Evolutionary conservation across 2,113 vertebrate genomes (phyloP).

Genomic region (Amblyopsis rosae): DNA sequence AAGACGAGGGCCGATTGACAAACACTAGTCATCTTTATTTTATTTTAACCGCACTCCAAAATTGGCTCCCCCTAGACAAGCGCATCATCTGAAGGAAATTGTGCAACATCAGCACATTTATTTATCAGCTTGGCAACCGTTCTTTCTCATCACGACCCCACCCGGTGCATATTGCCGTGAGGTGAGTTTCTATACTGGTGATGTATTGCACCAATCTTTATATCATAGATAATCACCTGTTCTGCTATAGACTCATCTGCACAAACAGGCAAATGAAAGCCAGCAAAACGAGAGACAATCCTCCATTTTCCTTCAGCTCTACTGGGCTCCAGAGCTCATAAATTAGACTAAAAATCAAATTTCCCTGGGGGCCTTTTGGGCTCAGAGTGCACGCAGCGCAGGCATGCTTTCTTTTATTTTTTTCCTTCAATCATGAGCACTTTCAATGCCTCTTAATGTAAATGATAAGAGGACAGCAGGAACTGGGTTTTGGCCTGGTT

Average conservation of each 20-base stretch:
- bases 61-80: constrained; percentile 30
- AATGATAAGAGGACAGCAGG: constrained; percentile 57
- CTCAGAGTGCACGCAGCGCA: constrained; percentile 42
- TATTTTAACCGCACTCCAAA: constrained; percentile 1
- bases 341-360: constrained; percentile 72
- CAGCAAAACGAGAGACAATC: constrained; percentile 30
- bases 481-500: constrained; percentile 58
- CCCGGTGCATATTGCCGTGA: constrained; percentile 22
- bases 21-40: constrained; percentile 12
- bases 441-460: constrained; percentile 66
- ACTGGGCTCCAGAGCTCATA: constrained; percentile 57
- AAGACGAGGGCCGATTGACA: constrained; percentile 2
- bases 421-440: constrained; percentile 24
- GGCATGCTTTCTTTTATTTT: constrained; percentile 41
- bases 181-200: constrained; percentile 31
- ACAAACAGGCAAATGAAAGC: constrained; percentile 50
- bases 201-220: constrained; percentile 50
- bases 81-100: constrained; percentile 24
- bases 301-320: constrained; percentile 55
- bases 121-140: constrained; percentile 5
- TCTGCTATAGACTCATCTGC: constrained; percentile 37
- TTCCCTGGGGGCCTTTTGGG: constrained; percentile 65
- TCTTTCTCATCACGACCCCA: constrained; percentile 2
- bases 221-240: constrained; percentile 37
- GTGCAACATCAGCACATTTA: constrained; percentile 30